Evolutionary conservation across 2,797 vertebrate genomes (phyloP), one percentile per base, ranked within the genome.

Genomic region (Pteropus rufus): DNA sequence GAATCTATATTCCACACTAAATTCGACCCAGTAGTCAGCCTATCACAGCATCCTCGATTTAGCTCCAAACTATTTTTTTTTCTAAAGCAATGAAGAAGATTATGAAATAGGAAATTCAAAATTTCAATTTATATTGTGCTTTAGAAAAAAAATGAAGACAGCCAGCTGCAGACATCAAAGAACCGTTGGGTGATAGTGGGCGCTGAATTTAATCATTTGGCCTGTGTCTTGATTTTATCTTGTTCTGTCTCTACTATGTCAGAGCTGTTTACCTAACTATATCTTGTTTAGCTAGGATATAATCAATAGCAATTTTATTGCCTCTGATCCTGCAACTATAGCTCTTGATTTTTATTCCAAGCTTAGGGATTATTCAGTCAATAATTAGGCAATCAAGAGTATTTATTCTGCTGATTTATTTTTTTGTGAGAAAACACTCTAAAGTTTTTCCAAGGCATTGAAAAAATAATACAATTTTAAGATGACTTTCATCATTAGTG

Each of bases 341-440:
- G 41, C 4, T 56, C 4, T 97, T 94, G 65, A 92, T 88, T 98
- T 98, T 36, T 76, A 60, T 95, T 97, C 11, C 29, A 89, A 56
- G 96, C 49, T 83, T 56, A 85, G 60, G 73, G 39, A 96, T 96
- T 0, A 2, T 62, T 81, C 18, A 39, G 56, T 76, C 36, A 96
- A 87, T 88, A 93, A 88, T 64, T 92, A 79, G 80, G 65, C 3
- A 70, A 75, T 69, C 14, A 89, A 36, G 15, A 0, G 14, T 1
- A 26, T 96, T 93, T 97, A 70, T 92, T 39, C 81, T 97, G 60
- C 67, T 94, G 52, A 56, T 7, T 84, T 69, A 56, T 5, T 87
- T 95, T 95, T 97, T 81, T 80, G 29, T 90, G 31, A 82, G 8
- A 34, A 60, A 3, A 41, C 56, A 56, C 11, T 86, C 29, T 69